Percentiles rank a stretch among this genome's conserved stretches.
Evolutionary conservation across 1,140 invertebrate genomes (phyloP).

Genomic region (Amyelois transitella): DNA sequence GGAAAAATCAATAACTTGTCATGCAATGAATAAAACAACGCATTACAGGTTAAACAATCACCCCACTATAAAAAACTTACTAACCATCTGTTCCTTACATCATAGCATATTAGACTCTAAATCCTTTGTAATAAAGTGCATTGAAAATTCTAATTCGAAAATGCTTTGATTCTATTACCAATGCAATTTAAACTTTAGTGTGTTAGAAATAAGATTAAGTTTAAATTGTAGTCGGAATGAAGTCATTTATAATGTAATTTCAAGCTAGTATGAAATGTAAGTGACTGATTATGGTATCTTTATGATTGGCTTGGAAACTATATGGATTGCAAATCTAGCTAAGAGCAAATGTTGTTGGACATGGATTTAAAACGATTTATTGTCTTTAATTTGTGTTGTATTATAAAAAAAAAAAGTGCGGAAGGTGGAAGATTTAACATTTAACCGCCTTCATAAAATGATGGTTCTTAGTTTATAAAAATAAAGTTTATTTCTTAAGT

Average conservation of each 20-base stretch:
- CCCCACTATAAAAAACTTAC: not conserved
- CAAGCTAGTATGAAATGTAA: not conserved
- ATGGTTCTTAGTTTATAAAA: too few species aligned
- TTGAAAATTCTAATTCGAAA: not conserved
- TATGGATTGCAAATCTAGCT: not conserved
- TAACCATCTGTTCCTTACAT: not conserved
- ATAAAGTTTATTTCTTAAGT: too few species aligned
- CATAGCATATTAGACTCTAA: not conserved
- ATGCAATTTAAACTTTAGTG: not conserved
- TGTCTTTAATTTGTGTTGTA: too few species aligned
- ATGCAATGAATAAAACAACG: not conserved
- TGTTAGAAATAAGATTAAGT: not conserved
- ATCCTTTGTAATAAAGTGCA: not conserved
- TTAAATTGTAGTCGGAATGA: not conserved
- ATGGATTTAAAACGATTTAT: too few species aligned
- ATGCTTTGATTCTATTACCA: too few species aligned
- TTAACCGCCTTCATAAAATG: too few species aligned
- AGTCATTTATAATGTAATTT: not conserved
- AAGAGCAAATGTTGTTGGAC: not conserved
- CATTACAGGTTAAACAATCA: not conserved
- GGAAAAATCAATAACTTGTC: not conserved
- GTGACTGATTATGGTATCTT: not conserved
- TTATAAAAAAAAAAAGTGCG: too few species aligned
- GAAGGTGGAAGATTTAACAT: too few species aligned
- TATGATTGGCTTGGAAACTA: not conserved